Conservation (phyloP, 2,113 vertebrate species). For the Paedocypris sp. region DNA sequence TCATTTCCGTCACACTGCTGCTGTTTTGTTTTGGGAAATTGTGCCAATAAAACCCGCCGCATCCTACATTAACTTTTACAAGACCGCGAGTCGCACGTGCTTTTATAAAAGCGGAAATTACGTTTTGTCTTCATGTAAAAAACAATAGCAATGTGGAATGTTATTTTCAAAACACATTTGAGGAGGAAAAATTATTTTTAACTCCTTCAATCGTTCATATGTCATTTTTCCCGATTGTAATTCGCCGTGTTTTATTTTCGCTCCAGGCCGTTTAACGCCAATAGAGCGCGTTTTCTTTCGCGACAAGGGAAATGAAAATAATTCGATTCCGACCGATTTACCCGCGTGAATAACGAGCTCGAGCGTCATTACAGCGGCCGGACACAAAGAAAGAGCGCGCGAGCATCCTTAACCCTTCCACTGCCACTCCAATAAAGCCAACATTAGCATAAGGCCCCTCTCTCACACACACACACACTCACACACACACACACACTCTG, state of each 20-base stretch:
- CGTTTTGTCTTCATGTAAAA: too few species aligned
- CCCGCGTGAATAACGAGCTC: too few species aligned
- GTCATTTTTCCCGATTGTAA: not conserved
- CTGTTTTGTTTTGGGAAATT: too few species aligned
- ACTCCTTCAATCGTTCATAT: too few species aligned
- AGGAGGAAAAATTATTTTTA: too few species aligned
- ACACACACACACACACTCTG: too few species aligned
- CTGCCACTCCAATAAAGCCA: conserved; percentile 99
- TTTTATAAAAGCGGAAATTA: not conserved
- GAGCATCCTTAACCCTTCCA: conserved; percentile 99
- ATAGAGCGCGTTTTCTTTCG: conserved; percentile 20
- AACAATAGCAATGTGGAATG: too few species aligned
- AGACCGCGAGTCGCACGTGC: not conserved
- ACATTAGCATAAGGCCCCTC: conserved; percentile 91
- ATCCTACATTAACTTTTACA: conserved; percentile 22
- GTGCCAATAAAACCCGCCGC: conserved; percentile 20
- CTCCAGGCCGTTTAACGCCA: conserved; percentile 15
- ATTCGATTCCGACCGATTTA: conserved; percentile 99
- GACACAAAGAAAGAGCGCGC: conserved; percentile 98
- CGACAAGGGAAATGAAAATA: conserved; percentile 86
- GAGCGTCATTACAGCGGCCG: conserved; percentile 95
- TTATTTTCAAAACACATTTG: too few species aligned
- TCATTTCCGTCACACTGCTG: conserved; percentile 31
- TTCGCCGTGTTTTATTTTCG: not conserved
- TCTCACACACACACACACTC: too few species aligned